phyloP scores from a whole-genome alignment of 2,113 vertebrate species.

The Corythaeola cristata region DNA sequence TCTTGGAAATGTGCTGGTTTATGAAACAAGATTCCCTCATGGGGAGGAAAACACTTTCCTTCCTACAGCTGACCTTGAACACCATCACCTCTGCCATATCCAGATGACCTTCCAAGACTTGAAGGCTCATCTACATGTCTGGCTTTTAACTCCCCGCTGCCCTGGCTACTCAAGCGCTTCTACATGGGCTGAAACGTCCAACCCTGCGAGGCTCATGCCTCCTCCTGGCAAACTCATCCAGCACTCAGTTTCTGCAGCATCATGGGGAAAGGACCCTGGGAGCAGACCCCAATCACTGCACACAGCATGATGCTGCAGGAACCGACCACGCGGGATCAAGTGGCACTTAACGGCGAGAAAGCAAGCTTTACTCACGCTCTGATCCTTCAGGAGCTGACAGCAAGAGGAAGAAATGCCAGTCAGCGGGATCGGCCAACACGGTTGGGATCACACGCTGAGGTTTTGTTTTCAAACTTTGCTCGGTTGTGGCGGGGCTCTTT shows the following conservation, averaged over 20 bases:
- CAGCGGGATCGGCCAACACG: fast-evolving
- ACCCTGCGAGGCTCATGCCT: background rate
- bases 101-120: background rate
- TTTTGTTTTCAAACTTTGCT: background rate
- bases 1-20: background rate
- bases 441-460: background rate
- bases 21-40: background rate
- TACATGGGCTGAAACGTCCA: background rate
- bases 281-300: background rate
- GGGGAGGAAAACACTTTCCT: background rate
- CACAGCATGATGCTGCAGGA: fast-evolving
- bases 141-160: background rate
- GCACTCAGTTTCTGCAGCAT: background rate
- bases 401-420: background rate
- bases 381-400: background rate
- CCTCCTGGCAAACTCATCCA: background rate
- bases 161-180: background rate
- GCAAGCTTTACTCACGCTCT: background rate
- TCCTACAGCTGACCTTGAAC: background rate
- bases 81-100: background rate
- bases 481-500: background rate
- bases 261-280: background rate
- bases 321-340: background rate
- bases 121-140: background rate
- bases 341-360: background rate